Conservation (phyloP, 2,888 invertebrate species). For the Rhyacophila evoluta region DNA sequence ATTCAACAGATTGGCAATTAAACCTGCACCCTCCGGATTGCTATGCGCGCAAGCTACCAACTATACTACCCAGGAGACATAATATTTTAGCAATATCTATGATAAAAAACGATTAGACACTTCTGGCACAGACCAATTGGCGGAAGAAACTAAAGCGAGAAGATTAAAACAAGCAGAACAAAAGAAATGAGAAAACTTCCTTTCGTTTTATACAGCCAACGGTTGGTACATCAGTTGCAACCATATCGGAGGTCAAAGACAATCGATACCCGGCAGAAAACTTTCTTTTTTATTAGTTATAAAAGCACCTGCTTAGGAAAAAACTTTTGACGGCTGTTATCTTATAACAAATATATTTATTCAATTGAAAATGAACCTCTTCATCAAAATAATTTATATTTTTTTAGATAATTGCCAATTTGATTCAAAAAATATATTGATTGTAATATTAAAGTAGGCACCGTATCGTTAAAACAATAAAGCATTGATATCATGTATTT, state of each 20-base stretch:
- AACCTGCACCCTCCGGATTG: no score
- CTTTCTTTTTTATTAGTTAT: constrained; percentile 15
- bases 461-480: no score
- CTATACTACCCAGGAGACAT: no score
- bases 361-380: no score
- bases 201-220: not conserved
- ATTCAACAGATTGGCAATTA: no score
- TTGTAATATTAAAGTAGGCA: no score
- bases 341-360: not conserved
- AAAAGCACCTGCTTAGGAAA: not conserved
- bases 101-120: not conserved
- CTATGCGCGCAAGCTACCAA: no score
- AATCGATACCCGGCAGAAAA: not conserved
- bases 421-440: no score
- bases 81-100: no score
- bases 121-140: constrained; percentile 37
- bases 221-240: constrained; percentile 13
- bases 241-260: constrained; percentile 8
- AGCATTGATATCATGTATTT: no score
- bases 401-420: no score
- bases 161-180: constrained; percentile 47
- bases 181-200: constrained; percentile 46
- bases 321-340: not conserved
- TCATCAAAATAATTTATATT: no score
- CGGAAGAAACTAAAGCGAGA: constrained; percentile 42